These are phyloP conservation scores for Nematostella vectensis DNA, from an alignment of 92 coral and sea anemone species.

Conservation along the genomic window DNA sequence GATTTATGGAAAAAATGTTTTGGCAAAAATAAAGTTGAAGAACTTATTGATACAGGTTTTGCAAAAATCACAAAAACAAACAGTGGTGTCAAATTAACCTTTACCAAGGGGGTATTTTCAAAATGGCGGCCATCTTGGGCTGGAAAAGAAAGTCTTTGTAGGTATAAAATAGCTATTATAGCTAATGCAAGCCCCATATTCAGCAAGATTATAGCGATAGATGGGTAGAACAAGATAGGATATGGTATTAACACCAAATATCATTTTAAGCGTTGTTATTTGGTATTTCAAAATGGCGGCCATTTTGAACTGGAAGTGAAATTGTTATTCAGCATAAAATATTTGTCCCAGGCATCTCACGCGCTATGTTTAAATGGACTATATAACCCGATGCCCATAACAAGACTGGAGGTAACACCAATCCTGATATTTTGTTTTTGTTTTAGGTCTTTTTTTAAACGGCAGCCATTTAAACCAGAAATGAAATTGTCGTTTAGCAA, in stretches of 20 bases:
- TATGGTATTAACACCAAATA: neutral
- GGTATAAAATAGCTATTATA: neutral
- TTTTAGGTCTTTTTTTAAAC: neutral
- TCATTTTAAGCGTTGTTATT: neutral
- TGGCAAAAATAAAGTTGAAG: no score
- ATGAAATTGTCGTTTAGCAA: neutral
- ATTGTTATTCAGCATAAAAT: neutral
- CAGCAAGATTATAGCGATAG: neutral
- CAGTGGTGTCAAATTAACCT: no score
- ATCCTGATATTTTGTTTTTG: neutral
- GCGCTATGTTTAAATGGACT: neutral
- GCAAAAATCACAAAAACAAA: no score
- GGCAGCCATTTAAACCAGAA: neutral
- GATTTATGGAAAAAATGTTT: no score
- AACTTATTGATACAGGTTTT: no score
- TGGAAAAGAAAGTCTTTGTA: neutral
- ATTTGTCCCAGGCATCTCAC: neutral
- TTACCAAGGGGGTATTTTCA: neutral
- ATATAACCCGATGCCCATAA: neutral
- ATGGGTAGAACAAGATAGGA: neutral
- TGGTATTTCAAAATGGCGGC: neutral
- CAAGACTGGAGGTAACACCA: neutral
- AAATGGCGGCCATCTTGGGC: slow-evolving; percentile 1
- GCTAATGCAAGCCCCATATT: neutral
- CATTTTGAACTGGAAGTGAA: neutral